These are phyloP conservation scores for Dipodomys merriami DNA, from an alignment of 2,113 vertebrate species.

Conservation along the genomic window DNA sequence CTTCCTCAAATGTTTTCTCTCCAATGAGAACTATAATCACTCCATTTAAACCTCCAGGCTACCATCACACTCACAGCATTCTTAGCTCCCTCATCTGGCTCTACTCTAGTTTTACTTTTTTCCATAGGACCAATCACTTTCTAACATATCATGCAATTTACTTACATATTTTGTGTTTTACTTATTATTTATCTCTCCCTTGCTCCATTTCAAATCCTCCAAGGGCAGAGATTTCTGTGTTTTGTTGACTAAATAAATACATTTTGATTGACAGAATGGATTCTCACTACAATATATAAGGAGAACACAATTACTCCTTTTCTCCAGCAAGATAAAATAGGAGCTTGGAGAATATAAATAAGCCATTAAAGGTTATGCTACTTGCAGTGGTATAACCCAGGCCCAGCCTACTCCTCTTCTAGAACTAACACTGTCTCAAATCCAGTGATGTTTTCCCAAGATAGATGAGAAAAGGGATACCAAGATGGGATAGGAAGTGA, in stretches of 20 bases:
- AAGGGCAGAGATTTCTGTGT: not conserved
- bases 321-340: not conserved
- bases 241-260: conserved; percentile 10
- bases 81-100: not conserved
- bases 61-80: not conserved
- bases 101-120: not conserved
- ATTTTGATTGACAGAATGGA: conserved; percentile 3
- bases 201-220: not conserved
- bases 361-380: not conserved
- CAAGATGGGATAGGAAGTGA: not conserved
- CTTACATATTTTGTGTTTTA: not conserved
- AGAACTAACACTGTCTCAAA: not conserved
- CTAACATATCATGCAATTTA: not conserved
- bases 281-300: not conserved
- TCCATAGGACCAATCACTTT: not conserved
- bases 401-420: not conserved
- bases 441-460: not conserved
- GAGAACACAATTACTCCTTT: conserved; percentile 5
- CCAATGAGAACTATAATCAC: not conserved
- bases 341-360: conserved; percentile 16
- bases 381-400: not conserved
- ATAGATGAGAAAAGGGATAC: not conserved
- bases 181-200: not conserved
- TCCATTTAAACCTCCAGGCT: not conserved
- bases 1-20: not conserved